Evolutionary conservation across 1,140 invertebrate genomes (phyloP).

Genomic region (Coptotermes formosanus): DNA sequence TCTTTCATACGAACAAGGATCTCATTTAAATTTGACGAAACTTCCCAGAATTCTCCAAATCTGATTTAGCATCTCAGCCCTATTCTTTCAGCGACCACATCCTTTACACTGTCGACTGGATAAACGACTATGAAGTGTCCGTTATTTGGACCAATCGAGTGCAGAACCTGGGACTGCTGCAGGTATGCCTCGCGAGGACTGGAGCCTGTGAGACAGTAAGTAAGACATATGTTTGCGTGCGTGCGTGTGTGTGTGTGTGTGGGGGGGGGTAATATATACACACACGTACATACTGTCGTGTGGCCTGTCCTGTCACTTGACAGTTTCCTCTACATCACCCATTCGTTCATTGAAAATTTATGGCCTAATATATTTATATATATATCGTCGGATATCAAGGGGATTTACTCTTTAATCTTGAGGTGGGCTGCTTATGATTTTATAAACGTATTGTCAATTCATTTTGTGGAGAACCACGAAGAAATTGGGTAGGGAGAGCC

Average conservation of each 20-base stretch:
- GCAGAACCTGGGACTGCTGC: slow-evolving; percentile 61
- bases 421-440: too few relatives aligned
- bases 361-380: too few relatives aligned
- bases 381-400: too few relatives aligned
- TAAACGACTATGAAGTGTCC: slow-evolving; percentile 63
- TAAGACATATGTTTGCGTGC: neutral
- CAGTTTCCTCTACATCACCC: neutral
- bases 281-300: neutral
- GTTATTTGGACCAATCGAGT: slow-evolving; percentile 84
- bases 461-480: too few relatives aligned
- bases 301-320: neutral
- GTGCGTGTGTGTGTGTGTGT: too few relatives aligned
- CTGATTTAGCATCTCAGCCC: neutral
- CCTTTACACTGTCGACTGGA: slow-evolving; percentile 74
- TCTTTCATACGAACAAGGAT: neutral
- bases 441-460: too few relatives aligned
- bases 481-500: too few relatives aligned
- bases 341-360: neutral
- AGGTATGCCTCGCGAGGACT: neutral
- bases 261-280: too few relatives aligned
- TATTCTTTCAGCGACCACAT: slow-evolving; percentile 58
- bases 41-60: neutral
- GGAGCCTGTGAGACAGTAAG: neutral
- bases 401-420: too few relatives aligned
- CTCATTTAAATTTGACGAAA: neutral